phyloP scores from a whole-genome alignment of 2,113 vertebrate species.

The Callocephalon fimbriatum region DNA sequence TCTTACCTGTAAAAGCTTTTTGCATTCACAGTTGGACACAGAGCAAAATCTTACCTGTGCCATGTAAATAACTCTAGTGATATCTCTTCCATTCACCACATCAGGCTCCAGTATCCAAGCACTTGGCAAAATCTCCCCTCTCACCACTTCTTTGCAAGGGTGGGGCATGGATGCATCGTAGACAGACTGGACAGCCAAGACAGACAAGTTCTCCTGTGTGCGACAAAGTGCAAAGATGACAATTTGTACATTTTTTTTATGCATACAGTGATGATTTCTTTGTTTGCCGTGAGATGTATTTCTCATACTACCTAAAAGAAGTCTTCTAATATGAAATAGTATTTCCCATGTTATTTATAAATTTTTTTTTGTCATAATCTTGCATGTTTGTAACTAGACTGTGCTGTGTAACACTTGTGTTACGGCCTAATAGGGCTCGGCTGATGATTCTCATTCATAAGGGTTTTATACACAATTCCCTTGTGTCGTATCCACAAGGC shows the following conservation, averaged over 20 bases:
- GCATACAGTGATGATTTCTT: not conserved
- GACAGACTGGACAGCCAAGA: conserved; percentile 92
- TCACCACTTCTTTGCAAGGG: conserved; percentile 85
- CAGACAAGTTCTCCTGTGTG: conserved; percentile 81
- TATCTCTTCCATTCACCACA: conserved; percentile 77
- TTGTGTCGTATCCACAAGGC: not conserved
- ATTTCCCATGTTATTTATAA: not conserved
- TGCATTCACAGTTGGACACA: not conserved
- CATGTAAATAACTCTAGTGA: conserved; percentile 88
- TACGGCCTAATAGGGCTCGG: not conserved
- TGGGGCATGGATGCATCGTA: conserved; percentile 91
- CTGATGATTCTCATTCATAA: not conserved
- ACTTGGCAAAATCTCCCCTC: conserved; percentile 94
- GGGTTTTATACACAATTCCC: not conserved
- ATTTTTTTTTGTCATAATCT: not conserved
- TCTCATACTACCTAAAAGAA: not conserved
- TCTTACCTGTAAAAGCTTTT: not conserved
- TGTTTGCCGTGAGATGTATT: not conserved
- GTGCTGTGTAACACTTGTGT: not conserved
- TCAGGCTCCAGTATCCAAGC: conserved; percentile 92
- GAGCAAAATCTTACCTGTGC: conserved; percentile 82
- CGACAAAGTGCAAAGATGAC: not conserved
- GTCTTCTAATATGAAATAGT: not conserved
- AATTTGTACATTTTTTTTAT: not conserved
- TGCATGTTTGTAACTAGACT: not conserved